These are phyloP conservation scores for Ptiloglossa arizonensis DNA, from an alignment of 1,140 invertebrate genomes.

Conservation along the genomic window DNA sequence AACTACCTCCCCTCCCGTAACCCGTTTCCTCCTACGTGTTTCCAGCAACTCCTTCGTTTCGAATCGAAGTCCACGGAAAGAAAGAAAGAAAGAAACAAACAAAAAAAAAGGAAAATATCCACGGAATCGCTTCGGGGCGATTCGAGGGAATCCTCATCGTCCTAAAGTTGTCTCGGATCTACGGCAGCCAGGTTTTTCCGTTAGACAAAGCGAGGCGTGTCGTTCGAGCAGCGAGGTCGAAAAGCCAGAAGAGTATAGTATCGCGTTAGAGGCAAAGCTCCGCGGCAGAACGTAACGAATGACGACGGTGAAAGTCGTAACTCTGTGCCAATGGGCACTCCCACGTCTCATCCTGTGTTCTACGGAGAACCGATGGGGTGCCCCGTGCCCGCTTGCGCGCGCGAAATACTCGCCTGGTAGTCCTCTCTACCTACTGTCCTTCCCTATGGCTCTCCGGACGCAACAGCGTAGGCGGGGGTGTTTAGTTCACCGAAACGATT, in stretches of 20 bases:
- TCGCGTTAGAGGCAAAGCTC: constrained; percentile 2
- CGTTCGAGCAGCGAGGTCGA: constrained; percentile 9
- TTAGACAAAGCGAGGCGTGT: constrained; percentile 37
- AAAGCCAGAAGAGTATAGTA: constrained; percentile 19
- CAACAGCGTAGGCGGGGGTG: constrained; percentile 14
- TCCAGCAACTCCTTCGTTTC: neutral
- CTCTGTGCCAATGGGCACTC: constrained; percentile 67
- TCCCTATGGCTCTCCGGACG: too few relatives aligned
- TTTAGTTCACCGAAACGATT: neutral
- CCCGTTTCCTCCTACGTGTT: too few relatives aligned
- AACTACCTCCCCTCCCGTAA: too few relatives aligned
- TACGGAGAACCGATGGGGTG: constrained; percentile 24
- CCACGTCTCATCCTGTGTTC: constrained; percentile 61
- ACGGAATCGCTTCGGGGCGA: too few relatives aligned
- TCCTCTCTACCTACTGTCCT: constrained; percentile 7
- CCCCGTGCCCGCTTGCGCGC: constrained; percentile 12
- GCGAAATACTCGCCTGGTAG: constrained; percentile 2
- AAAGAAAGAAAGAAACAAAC: too few relatives aligned
- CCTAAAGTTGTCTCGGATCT: neutral
- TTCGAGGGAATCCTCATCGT: neutral
- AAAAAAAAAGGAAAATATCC: too few relatives aligned
- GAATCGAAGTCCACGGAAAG: too few relatives aligned
- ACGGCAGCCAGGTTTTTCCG: neutral
- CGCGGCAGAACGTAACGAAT: constrained; percentile 67
- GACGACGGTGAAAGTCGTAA: constrained; percentile 66